Percentiles rank a stretch among this genome's conserved stretches.
These are phyloP conservation scores for Ranitomeya variabilis DNA, from an alignment of 2,113 vertebrate genomes.

Conservation along the genomic window DNA sequence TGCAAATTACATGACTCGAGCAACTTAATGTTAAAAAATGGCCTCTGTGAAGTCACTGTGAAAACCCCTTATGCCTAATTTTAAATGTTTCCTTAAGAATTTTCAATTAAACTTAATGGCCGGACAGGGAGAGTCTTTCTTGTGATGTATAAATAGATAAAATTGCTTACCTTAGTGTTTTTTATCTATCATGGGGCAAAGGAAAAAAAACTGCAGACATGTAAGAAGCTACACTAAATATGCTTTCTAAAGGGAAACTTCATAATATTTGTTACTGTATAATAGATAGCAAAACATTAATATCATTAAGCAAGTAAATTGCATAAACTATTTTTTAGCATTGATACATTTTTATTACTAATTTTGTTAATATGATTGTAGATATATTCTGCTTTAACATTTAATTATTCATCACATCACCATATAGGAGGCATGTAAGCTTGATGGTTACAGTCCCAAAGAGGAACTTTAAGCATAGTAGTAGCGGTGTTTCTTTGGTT, in stretches of 20 bases:
- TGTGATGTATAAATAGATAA: neutral
- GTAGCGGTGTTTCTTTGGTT: too few relatives aligned
- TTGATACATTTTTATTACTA: neutral
- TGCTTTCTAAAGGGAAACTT: neutral
- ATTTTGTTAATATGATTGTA: too few relatives aligned
- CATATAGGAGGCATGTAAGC: too few relatives aligned
- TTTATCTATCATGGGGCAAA: neutral
- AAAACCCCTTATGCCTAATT: neutral
- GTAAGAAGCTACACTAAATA: neutral
- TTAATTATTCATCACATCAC: too few relatives aligned
- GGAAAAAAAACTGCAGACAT: neutral
- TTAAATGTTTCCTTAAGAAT: slow-evolving; percentile 2
- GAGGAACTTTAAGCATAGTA: too few relatives aligned
- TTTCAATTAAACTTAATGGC: slow-evolving; percentile 14
- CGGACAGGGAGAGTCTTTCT: neutral
- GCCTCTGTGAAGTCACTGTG: neutral
- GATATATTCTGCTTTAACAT: too few relatives aligned
- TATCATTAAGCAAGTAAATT: neutral
- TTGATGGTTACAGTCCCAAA: too few relatives aligned
- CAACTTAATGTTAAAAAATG: neutral
- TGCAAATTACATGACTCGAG: neutral
- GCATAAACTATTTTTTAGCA: neutral
- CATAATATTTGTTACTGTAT: neutral
- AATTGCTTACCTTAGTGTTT: slow-evolving; percentile 8
- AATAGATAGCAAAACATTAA: neutral